Base-by-base conservation (phyloP, 64 coral and sea anemone species). In the Hydrozoanthus tunicans region DNA sequence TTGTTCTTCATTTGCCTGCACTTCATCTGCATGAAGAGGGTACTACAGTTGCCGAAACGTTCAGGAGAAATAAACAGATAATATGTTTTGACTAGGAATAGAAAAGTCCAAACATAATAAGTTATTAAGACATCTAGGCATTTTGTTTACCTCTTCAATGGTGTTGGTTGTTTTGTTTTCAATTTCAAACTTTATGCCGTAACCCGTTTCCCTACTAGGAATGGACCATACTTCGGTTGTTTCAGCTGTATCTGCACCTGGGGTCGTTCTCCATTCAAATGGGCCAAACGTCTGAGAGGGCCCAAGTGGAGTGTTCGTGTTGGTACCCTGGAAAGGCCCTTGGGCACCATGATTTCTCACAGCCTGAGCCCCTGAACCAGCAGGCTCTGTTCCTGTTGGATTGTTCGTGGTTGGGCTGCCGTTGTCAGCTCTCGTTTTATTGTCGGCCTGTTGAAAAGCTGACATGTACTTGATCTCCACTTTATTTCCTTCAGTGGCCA, bases 171-270 rank as follows among this genome's bases (percentile, higher is more conserved):
- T 88, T 88, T 23, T 15, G 43, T 88, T 88, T 8, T 88, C 68
- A 60, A 72, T 27, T 69, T 88, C 84, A 7, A 88, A 26, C 51
- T 88, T 88, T 13, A 88, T 59, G 5, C 84, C 84, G 70, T 88
- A 88, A 17, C 84, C 68, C 9, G 56, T 74, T 56, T 17, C 17
- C 1, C 6, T 32, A 9, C 68, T 73, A 17, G 84, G 84, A 9
- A 6, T 32, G 15, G 84, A 88, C 84, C 68, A 88, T 1, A 74
- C 69, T 60, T 88, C 84, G 3, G 55, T 88, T 17, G 54, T 88
- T 52, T 75, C 54, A 15, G 74, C 20, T 13, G 57, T n/a, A 59
- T 26, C 68, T 26, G 9, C 52, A 60, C 8, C 68, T 6, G 69
- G 20, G 27, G 55, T 73, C 8, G 15, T 88, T 6, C 60, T 88